Evolutionary conservation across 1,140 invertebrate genomes (phyloP), one percentile per base, ranked within the genome.

Genomic region (Lysiphlebus fabarum): DNA sequence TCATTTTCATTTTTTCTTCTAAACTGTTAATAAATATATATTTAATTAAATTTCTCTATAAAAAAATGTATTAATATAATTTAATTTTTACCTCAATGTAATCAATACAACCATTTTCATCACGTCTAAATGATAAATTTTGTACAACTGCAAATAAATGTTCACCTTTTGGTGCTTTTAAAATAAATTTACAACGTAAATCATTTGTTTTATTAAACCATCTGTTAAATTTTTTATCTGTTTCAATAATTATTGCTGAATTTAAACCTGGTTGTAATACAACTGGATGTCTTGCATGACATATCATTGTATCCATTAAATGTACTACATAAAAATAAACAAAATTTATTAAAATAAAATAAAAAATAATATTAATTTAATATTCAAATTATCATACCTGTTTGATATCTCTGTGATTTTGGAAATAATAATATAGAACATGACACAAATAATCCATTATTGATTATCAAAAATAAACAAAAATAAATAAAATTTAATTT

Each of bases 101-200:
- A 62, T 77, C 75, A 10, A 75, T 11, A 37, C 75, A 77, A 1
- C 62, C 34, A 5, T 51, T 62, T 6, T 55, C 65, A 43, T 69
- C 67, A 7, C 43, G 57, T 34, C 75, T 62, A 5, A 77, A 66
- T 43, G 66, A 68, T 64, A 76, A 68, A 38, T 60, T 70, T 43
- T 77, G 74, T 26, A 77, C 65, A 4, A 76, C 72, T n/a, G 65
- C 72, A 17, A 75, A 72, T 2, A 77, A 40, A 6, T 70, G 67
- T 8, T 66, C 61, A 0, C 54, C 61, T 41, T 68, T 67, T 0
- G 33, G 26, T 6, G 67, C 58, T 56, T 64, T 68, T 34, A 75
- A 55, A 6, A 58, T 56, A 42, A 71, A 76, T 33, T 61, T 71
- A 34, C 74, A 76, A 6, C 44, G n/a, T 45, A 67, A 61, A 55